Percentiles rank a stretch among this genome's conserved stretches.
phyloP scores from a whole-genome alignment of 1,140 invertebrate genomes.

The Bombus huntii region DNA sequence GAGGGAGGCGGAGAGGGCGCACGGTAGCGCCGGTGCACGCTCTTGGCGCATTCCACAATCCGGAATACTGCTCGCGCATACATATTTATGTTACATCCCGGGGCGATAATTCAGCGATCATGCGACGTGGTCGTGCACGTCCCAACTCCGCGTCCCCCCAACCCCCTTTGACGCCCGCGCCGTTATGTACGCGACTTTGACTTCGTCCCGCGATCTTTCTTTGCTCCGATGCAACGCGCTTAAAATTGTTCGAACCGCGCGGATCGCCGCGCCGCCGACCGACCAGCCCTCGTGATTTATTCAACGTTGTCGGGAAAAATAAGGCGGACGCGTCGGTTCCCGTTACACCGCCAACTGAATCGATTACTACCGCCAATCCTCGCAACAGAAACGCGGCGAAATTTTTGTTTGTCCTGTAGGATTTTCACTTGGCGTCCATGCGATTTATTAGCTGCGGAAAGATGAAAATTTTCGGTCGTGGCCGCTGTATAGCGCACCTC shows the following conservation, averaged over 20 bases:
- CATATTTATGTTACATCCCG: constrained; percentile 78
- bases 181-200: constrained; percentile 38
- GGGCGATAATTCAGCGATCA: constrained; percentile 79
- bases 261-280: neutral
- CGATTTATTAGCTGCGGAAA: constrained; percentile 10
- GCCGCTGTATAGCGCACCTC: no score
- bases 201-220: constrained; percentile 38
- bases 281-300: constrained; percentile 27
- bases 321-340: constrained; percentile 36
- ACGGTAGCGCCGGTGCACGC: constrained; percentile 60
- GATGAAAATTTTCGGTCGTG: constrained; percentile 2
- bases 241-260: constrained; percentile 29
- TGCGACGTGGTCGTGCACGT: constrained; percentile 73
- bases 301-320: constrained; percentile 44
- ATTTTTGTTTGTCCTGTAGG: constrained; percentile 34
- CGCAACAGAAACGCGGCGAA: neutral
- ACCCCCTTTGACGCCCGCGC: neutral
- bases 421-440: neutral
- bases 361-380: constrained; percentile 2
- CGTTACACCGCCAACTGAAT: constrained; percentile 32
- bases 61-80: constrained; percentile 75
- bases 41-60: constrained; percentile 77
- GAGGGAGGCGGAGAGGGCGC: constrained; percentile 5
- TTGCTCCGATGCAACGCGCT: constrained; percentile 45
- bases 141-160: constrained; percentile 41